Evolutionary conservation across 1,140 invertebrate species (phyloP).

Genomic region (Chymomyza costata): DNA sequence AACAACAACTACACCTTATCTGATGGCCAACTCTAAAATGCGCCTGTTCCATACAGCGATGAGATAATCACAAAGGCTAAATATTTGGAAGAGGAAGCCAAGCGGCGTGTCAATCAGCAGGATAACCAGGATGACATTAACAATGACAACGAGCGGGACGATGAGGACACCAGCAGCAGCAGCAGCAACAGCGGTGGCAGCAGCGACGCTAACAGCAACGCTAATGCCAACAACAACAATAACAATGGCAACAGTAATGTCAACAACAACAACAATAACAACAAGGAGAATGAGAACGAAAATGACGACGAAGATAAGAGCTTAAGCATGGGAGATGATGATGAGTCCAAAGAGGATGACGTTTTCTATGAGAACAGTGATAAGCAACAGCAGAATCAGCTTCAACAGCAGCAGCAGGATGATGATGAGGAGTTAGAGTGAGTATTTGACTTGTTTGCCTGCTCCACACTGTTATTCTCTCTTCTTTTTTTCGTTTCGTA

Average conservation of each 20-base stretch:
- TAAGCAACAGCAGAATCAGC: constrained; percentile 49
- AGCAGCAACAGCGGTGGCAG: constrained; percentile 16
- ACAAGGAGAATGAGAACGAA: constrained; percentile 58
- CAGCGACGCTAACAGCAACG: constrained; percentile 20
- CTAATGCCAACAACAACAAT: no score
- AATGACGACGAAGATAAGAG: constrained; percentile 64
- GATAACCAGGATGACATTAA: constrained; percentile 65
- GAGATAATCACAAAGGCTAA: constrained; percentile 82
- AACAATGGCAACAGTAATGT: constrained; percentile 63
- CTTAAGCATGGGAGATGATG: constrained; percentile 67
- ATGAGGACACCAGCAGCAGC: constrained; percentile 64
- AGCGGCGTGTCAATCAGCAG: constrained; percentile 70
- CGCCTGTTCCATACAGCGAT: constrained; percentile 76
- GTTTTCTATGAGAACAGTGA: constrained; percentile 84
- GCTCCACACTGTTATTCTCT: not conserved
- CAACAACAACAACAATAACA: constrained; percentile 56
- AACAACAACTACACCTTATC: not conserved
- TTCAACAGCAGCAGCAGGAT: constrained; percentile 75
- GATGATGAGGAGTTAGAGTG: constrained; percentile 78
- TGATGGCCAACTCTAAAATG: constrained; percentile 14
- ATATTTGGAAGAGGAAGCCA: constrained; percentile 77
- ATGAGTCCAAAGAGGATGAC: constrained; percentile 81
- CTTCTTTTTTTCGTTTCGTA: not conserved
- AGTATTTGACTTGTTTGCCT: constrained; percentile 40
- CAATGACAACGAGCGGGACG: constrained; percentile 44